These are phyloP conservation scores for Lasiurus cinereus DNA, from an alignment of 2,113 vertebrate species.

Conservation along the genomic window DNA sequence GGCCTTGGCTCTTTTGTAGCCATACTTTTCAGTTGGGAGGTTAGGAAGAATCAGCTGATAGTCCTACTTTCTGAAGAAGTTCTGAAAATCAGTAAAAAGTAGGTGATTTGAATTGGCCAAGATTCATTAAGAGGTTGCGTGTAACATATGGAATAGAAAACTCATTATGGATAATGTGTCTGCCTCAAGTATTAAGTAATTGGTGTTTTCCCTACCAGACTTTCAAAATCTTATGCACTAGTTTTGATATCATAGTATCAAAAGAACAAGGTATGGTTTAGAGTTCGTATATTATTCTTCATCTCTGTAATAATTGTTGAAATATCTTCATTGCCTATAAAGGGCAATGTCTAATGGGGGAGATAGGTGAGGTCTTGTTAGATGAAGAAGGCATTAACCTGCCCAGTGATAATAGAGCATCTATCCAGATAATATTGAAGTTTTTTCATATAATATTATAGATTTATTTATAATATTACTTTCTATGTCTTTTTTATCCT, in stretches of 20 bases:
- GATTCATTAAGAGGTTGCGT: not conserved
- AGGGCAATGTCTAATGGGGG: not conserved
- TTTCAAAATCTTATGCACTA: not conserved
- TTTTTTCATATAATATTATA: not conserved
- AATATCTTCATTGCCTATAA: not conserved
- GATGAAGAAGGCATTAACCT: not conserved
- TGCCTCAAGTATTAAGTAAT: not conserved
- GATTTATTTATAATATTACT: not conserved
- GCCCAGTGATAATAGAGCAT: not conserved
- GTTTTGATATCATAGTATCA: not conserved
- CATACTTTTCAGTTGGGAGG: not conserved
- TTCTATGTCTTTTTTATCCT: not conserved
- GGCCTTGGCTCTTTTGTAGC: not conserved
- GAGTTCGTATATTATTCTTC: not conserved
- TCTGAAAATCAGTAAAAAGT: not conserved
- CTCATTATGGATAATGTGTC: not conserved
- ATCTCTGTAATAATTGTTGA: not conserved
- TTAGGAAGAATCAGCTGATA: not conserved
- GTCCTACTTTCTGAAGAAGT: not conserved
- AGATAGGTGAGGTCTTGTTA: not conserved
- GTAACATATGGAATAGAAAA: not conserved
- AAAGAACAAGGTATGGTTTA: not conserved
- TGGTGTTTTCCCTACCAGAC: not conserved
- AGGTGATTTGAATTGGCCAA: not conserved
- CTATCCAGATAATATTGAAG: constrained; percentile 15